phyloP scores from a whole-genome alignment of 2,888 invertebrate species.

The Aporophyla lueneburgensis region DNA sequence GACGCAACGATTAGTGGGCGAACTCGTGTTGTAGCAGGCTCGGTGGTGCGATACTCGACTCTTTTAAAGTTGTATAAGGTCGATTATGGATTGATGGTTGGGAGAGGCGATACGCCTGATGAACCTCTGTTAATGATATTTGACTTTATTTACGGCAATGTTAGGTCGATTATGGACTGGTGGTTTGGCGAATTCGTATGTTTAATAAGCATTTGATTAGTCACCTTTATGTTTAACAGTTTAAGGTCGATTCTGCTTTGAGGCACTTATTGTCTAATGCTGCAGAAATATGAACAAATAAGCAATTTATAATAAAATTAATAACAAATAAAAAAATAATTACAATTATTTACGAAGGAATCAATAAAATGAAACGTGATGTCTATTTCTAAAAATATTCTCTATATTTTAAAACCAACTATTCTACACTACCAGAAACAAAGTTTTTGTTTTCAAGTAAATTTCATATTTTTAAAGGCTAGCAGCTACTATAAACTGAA shows the following conservation, averaged over 20 bases:
- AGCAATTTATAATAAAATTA: not conserved
- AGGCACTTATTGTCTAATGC: not conserved
- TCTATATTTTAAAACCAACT: slow-evolving; percentile 29
- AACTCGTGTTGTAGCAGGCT: slow-evolving; percentile 42
- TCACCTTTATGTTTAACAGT: not conserved
- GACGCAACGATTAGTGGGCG: slow-evolving; percentile 13
- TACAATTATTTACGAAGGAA: slow-evolving; percentile 22
- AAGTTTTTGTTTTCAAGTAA: not conserved
- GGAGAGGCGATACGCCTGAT: slow-evolving; percentile 31
- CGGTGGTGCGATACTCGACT: slow-evolving; percentile 45
- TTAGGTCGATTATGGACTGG: slow-evolving; percentile 37
- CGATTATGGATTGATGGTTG: slow-evolving; percentile 52
- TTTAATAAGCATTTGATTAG: not conserved
- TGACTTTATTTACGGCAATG: slow-evolving; percentile 32
- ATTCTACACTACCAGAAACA: not conserved
- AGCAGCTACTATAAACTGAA: not conserved
- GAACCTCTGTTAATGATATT: slow-evolving; percentile 30
- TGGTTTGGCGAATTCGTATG: slow-evolving; percentile 41
- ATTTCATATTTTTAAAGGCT: not conserved
- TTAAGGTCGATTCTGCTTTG: not conserved
- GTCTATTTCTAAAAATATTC: slow-evolving; percentile 24
- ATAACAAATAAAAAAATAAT: slow-evolving; percentile 37
- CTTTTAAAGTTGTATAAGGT: slow-evolving; percentile 27
- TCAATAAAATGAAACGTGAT: slow-evolving; percentile 36
- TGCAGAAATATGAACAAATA: slow-evolving; percentile 9